Base-by-base conservation (phyloP, 2,113 vertebrate species). In the Carettochelys insculpta region DNA sequence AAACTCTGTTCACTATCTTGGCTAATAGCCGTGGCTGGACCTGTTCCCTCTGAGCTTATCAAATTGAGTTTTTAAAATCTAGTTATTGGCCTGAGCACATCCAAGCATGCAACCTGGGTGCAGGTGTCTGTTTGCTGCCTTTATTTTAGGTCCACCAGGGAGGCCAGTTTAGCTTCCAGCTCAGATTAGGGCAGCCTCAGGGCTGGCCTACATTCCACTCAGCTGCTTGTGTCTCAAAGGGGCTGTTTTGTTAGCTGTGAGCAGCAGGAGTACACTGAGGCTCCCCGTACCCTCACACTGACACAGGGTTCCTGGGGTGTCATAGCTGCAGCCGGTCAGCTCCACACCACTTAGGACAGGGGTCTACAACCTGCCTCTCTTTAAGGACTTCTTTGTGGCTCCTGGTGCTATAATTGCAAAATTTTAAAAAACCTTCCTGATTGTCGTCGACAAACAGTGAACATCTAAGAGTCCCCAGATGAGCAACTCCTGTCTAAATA, bases 171-270 rank as follows among this genome's bases (percentile, higher is more conserved):
- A 41, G 25, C 48, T 65, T 31, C 12, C 45, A 3, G 5, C 0
- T 0, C 8, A 1, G 1, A 8, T 75, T 41, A 45, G 12, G 19
- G 27, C 8, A 31, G 12, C 25, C 51, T 45, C 20, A 24, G 47
- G 19, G 43, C 10, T 11, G 27, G 68, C 41, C 17, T 29, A 43
- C 11, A 17, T 51, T 12, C 50, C 52, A 43, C 5, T 45, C 75
- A 25, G 83, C 14, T 22, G 24, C 14, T 76, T 56, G 34, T 76
- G 73, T 29, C 19, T 19, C 45, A 34, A 47, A 48, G 34, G 34
- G 50, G 50, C 45, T 31, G 12, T 22, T 76, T 43, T 25, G 19
- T 9, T 25, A 38, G 9, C n/a, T 20, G 61, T 4, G 34, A 68
- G 34, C 38, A 68, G 61, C 61, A 34, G 11, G n/a, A 68, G 9